Conservation (phyloP, 2,113 vertebrate species). For the Cheirogaleus medius region DNA sequence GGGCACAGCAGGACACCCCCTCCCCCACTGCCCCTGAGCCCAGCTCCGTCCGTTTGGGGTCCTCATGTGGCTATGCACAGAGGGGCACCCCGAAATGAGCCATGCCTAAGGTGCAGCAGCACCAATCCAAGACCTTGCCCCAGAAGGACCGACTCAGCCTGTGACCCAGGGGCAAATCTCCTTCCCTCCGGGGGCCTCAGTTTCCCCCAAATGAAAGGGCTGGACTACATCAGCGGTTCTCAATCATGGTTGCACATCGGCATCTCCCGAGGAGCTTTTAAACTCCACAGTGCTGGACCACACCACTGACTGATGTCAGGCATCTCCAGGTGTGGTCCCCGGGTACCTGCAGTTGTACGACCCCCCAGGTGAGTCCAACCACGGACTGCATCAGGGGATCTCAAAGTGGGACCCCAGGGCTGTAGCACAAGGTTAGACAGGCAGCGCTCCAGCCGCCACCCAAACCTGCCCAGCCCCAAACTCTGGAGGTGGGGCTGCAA, state of each 20-base stretch:
- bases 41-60: accelerated
- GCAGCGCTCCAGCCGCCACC: not conserved
- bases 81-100: not conserved
- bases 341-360: not conserved
- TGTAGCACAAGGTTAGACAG: not conserved
- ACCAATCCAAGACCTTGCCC: no score
- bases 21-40: not conserved
- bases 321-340: not conserved
- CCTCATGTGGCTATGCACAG: accelerated
- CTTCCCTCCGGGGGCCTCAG: not conserved
- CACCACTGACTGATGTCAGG: accelerated
- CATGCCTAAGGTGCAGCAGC: accelerated
- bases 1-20: not conserved
- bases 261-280: not conserved
- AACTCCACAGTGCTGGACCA: not conserved
- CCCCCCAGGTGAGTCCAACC: not conserved
- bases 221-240: accelerated
- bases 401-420: not conserved
- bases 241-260: accelerated
- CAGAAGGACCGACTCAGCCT: not conserved
- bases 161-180: not conserved
- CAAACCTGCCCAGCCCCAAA: not conserved
- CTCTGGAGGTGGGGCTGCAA: accelerated
- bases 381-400: accelerated
- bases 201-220: not conserved